These are phyloP conservation scores for Itoplectis maculator DNA, from an alignment of 2,888 invertebrate genomes.

Conservation along the genomic window DNA sequence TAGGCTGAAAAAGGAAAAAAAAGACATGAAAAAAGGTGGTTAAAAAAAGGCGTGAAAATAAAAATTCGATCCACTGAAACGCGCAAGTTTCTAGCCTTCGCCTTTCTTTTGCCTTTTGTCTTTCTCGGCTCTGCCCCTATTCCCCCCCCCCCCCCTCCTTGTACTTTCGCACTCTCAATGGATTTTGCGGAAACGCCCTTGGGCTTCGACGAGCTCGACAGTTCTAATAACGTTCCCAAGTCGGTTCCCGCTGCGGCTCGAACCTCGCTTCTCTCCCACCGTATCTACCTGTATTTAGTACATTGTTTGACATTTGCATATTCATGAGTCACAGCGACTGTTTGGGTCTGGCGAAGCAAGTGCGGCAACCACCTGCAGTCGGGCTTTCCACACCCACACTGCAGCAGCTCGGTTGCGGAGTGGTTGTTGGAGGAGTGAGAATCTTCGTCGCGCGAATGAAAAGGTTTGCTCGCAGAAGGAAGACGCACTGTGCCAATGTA, in stretches of 20 bases:
- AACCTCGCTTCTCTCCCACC: background rate
- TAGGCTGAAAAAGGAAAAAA: slow-evolving; percentile 87
- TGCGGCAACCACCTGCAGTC: slow-evolving; percentile 17
- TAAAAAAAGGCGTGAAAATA: too few species aligned
- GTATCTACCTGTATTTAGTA: slow-evolving; percentile 73
- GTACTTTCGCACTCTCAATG: background rate
- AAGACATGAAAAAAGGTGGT: slow-evolving; percentile 5
- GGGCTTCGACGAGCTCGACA: slow-evolving; percentile 16
- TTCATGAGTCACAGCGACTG: slow-evolving; percentile 70
- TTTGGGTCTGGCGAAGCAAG: slow-evolving; percentile 38
- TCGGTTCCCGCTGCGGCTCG: background rate
- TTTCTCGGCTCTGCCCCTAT: background rate
- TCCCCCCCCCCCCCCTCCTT: background rate
- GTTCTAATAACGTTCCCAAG: slow-evolving; percentile 26
- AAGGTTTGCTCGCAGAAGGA: slow-evolving; percentile 21
- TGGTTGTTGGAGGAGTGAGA: slow-evolving; percentile 14
- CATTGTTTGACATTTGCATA: slow-evolving; percentile 71
- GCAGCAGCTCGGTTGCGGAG: too few species aligned
- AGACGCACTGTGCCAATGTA: background rate
- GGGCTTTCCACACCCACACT: slow-evolving; percentile 8
- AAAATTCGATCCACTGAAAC: slow-evolving; percentile 20
- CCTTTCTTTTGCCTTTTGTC: slow-evolving; percentile 2
- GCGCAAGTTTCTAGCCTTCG: background rate
- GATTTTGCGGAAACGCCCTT: slow-evolving; percentile 22
- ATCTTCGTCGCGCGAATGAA: slow-evolving; percentile 29